These are phyloP conservation scores for Conistra vaccinii DNA, from an alignment of 2,888 invertebrate species.

Conservation along the genomic window DNA sequence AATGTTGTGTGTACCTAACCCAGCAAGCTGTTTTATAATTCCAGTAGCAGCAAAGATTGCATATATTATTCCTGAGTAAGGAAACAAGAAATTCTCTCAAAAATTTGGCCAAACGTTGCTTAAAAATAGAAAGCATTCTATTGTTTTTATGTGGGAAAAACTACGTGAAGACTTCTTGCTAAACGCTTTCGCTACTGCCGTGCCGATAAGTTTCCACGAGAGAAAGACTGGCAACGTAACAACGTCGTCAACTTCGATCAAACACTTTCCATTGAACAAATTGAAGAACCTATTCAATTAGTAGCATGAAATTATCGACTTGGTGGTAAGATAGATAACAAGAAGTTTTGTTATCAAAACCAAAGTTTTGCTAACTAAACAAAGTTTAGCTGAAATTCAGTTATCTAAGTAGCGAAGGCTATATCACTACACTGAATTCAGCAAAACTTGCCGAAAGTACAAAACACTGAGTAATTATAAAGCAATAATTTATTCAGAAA, in stretches of 20 bases:
- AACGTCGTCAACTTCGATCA: slow-evolving; percentile 26
- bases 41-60: slow-evolving; percentile 15
- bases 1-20: slow-evolving; percentile 14
- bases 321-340: slow-evolving; percentile 9
- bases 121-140: slow-evolving; percentile 56
- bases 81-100: slow-evolving; percentile 15
- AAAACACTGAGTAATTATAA: slow-evolving; percentile 21
- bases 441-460: slow-evolving; percentile 1
- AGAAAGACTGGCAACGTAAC: slow-evolving; percentile 5
- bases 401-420: background rate
- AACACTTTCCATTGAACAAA: slow-evolving; percentile 21
- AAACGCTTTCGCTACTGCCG: slow-evolving; percentile 66
- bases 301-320: slow-evolving; percentile 4
- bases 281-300: background rate
- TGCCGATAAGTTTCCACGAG: slow-evolving; percentile 34
- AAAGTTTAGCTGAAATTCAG: slow-evolving; percentile 12
- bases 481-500: slow-evolving; percentile 34
- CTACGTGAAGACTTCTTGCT: slow-evolving; percentile 42
- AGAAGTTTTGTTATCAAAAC: slow-evolving; percentile 31
- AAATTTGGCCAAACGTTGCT: slow-evolving; percentile 31
- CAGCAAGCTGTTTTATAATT: slow-evolving; percentile 33
- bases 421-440: background rate
- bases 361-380: slow-evolving; percentile 26
- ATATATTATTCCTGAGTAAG: slow-evolving; percentile 32
- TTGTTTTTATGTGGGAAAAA: slow-evolving; percentile 58